Base-by-base conservation (phyloP, 2,113 vertebrate genomes). In the Tursiops truncatus region DNA sequence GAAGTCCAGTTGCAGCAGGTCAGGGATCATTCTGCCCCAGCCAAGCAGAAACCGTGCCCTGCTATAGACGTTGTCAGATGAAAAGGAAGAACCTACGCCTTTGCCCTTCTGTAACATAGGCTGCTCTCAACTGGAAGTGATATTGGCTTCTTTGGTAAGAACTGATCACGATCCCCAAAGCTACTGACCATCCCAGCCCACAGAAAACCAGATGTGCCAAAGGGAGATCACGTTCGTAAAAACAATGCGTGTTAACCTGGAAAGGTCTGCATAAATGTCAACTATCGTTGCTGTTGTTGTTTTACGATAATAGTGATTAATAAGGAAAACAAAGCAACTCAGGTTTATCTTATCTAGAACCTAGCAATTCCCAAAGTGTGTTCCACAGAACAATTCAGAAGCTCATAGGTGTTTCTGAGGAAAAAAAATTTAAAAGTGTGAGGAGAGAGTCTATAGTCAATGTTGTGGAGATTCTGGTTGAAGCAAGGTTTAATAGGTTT, bases 211-310 rank as follows among this genome's bases (percentile, higher is more conserved):
- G 2, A 53, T 21, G 11, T 74, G 21, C 41, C 76, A n/a, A 4
- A 71, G n/a, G 15, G 50, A n/a, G 21, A 58, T 8, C 23, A 2
- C 80, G 5, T 63, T 94, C 85, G 6, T 65, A n/a, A 10, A 31
- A 20, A 8, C 73, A 26, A n/a, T 53, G 12, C 23, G 0, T 58
- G 23, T 41, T 87, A 36, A 65, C 26, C 12, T 33, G 56, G 65
- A 74, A 84, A 63, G 33, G n/a, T 50, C 50, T 63, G 31, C 47
- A 25, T 38, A 14, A 31, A 47, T 38, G 31, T 74, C 26, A 83
- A 2, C 2, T 67, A 7, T 31, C 38, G 0, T n/a, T 2, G 33
- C 58, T 60, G 0, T 18, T 17, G 12, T 56, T 28, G 21, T 68
- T 91, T 83, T 50, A n/a, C 21, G 25, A 44, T 33, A 20, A 23